These are phyloP conservation scores for Eupithecia dodoneata DNA, from an alignment of 2,888 invertebrate genomes.

Conservation along the genomic window DNA sequence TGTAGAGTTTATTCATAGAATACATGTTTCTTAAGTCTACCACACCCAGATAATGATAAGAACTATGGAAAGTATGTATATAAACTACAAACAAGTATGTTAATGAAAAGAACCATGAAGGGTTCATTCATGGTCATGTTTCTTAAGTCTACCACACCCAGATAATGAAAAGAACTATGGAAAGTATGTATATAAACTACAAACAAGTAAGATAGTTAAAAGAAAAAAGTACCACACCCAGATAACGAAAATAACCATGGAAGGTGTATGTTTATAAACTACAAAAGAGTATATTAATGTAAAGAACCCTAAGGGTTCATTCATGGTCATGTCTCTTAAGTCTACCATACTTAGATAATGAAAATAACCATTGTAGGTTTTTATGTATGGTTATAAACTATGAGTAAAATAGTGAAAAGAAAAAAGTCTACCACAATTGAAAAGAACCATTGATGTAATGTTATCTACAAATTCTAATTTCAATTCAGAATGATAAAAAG, in stretches of 20 bases:
- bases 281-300: too few relatives aligned
- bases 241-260: background rate
- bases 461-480: conserved; percentile 21
- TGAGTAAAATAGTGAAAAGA: too few relatives aligned
- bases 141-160: background rate
- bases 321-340: background rate
- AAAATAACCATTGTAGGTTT: background rate
- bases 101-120: background rate
- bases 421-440: too few relatives aligned
- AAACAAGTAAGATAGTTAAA: background rate
- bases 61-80: background rate
- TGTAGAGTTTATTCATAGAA: background rate
- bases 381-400: too few relatives aligned
- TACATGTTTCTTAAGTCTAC: background rate
- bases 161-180: background rate
- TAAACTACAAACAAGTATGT: background rate
- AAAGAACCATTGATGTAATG: too few relatives aligned
- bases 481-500: conserved; percentile 35
- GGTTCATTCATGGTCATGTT: background rate
- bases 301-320: background rate
- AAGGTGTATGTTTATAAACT: too few relatives aligned
- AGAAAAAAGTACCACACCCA: background rate
- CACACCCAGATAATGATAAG: background rate
- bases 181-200: background rate
- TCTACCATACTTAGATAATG: background rate